phyloP scores from a whole-genome alignment of 2,113 vertebrate species.

The Hippocampus mohnikei region DNA sequence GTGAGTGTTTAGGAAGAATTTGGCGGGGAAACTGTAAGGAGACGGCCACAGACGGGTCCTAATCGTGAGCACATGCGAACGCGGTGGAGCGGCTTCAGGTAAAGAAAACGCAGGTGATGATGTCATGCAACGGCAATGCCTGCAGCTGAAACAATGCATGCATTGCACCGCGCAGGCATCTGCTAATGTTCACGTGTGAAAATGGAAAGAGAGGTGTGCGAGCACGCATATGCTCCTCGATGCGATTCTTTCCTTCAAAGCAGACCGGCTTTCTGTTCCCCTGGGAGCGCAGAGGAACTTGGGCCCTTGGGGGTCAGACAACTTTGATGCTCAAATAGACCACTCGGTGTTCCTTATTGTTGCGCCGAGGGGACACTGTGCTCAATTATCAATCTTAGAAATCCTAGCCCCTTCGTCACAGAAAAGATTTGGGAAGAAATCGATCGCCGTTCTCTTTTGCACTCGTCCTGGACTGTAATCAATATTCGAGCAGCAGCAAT shows the following conservation, averaged over 20 bases:
- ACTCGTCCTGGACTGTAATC: slow-evolving; percentile 63
- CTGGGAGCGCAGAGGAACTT: slow-evolving; percentile 54
- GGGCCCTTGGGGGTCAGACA: slow-evolving; percentile 56
- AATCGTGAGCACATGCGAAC: slow-evolving; percentile 13
- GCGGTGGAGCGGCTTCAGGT: slow-evolving; percentile 13
- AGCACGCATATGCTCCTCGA: slow-evolving; percentile 11
- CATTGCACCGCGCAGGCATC: slow-evolving; percentile 23
- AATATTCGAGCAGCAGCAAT: slow-evolving; percentile 35
- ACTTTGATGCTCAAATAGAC: slow-evolving; percentile 37
- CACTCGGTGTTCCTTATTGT: slow-evolving; percentile 80
- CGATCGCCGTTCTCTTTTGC: slow-evolving; percentile 62
- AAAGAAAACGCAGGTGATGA: slow-evolving; percentile 16
- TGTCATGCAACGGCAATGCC: slow-evolving; percentile 18
- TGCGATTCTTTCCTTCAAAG: slow-evolving; percentile 48
- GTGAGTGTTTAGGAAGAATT: not conserved
- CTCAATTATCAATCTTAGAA: slow-evolving; percentile 62
- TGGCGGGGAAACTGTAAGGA: slow-evolving; percentile 1
- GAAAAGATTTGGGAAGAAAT: slow-evolving; percentile 67
- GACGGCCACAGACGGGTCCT: slow-evolving; percentile 6
- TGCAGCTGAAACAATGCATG: slow-evolving; percentile 7
- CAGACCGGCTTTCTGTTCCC: slow-evolving; percentile 54
- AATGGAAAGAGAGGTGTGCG: slow-evolving; percentile 12
- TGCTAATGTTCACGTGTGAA: slow-evolving; percentile 35
- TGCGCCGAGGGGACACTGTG: slow-evolving; percentile 63
- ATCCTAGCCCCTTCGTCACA: slow-evolving; percentile 36